phyloP scores from a whole-genome alignment of 2,113 vertebrate species.

The Caranx ignobilis region DNA sequence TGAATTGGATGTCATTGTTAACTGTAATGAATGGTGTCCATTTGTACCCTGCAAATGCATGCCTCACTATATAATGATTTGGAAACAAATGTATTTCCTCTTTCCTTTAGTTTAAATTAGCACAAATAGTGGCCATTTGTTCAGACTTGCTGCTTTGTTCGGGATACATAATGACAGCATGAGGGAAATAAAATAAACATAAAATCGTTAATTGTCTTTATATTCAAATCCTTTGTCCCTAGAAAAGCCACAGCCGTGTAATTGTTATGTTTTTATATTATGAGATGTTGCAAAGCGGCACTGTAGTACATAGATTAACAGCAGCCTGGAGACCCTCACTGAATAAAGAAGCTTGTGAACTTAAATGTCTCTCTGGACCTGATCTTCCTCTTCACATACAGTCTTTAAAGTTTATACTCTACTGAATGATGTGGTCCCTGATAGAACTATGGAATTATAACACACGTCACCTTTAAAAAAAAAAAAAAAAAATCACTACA shows the following conservation, averaged over 20 bases:
- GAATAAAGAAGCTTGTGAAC: slow-evolving; percentile 55
- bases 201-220: slow-evolving; percentile 80
- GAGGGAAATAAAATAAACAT: slow-evolving; percentile 81
- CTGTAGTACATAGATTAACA: slow-evolving; percentile 62
- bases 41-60: slow-evolving; percentile 75
- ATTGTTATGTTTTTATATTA: slow-evolving; percentile 61
- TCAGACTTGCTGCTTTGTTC: slow-evolving; percentile 70
- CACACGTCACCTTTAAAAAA: background rate
- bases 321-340: slow-evolving; percentile 54
- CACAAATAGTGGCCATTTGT: slow-evolving; percentile 70
- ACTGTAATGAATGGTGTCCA: slow-evolving; percentile 79
- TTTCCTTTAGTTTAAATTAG: slow-evolving; percentile 76
- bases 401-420: background rate
- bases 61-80: slow-evolving; percentile 75
- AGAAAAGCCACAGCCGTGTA: slow-evolving; percentile 69
- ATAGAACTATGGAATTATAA: background rate
- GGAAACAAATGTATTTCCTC: slow-evolving; percentile 78
- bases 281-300: slow-evolving; percentile 41
- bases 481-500: background rate
- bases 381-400: slow-evolving; percentile 25
- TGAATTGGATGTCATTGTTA: slow-evolving; percentile 83
- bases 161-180: slow-evolving; percentile 67
- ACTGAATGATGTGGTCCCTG: background rate
- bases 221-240: slow-evolving; percentile 75
- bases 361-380: slow-evolving; percentile 52